A percentile compares a stretch with the other conserved stretches of the same genome.
Conservation (phyloP, 1,140 invertebrate genomes). For the Diploscapter pachys region DNA sequence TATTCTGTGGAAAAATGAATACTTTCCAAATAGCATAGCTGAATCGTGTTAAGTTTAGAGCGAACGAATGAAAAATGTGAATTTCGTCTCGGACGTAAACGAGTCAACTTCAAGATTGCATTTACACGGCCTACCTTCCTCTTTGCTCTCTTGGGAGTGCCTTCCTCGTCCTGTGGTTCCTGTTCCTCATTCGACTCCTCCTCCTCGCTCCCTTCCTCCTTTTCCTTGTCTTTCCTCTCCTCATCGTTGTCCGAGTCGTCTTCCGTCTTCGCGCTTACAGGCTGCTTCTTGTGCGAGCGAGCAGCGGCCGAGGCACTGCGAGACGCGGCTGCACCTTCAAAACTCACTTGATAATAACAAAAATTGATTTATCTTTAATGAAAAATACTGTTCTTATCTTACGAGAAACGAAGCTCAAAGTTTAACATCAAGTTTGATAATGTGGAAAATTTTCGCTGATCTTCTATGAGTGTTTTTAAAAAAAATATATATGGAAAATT, state of each 20-base stretch:
- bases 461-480: not conserved
- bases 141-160: conserved; percentile 9
- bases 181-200: conserved; percentile 10
- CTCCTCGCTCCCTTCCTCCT: not conserved
- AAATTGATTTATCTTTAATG: not conserved
- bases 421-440: not conserved
- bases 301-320: too few relatives aligned
- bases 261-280: not conserved
- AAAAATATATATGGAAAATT: not conserved
- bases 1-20: not conserved
- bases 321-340: too few relatives aligned
- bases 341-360: not conserved
- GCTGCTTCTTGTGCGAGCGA: not conserved
- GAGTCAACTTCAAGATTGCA: too few relatives aligned
- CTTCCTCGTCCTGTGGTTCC: conserved; percentile 14
- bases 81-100: not conserved
- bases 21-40: not conserved
- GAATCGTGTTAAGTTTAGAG: not conserved
- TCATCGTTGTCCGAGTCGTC: conserved; percentile 13
- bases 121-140: not conserved
- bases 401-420: not conserved
- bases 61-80: not conserved
- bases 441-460: not conserved
- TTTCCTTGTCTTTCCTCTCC: conserved; percentile 11
- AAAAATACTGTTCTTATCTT: too few relatives aligned